A percentile compares a stretch with the other conserved stretches of the same genome.
Conservation (phyloP, 2,113 vertebrate genomes). For the Lepisosteus osseus region DNA sequence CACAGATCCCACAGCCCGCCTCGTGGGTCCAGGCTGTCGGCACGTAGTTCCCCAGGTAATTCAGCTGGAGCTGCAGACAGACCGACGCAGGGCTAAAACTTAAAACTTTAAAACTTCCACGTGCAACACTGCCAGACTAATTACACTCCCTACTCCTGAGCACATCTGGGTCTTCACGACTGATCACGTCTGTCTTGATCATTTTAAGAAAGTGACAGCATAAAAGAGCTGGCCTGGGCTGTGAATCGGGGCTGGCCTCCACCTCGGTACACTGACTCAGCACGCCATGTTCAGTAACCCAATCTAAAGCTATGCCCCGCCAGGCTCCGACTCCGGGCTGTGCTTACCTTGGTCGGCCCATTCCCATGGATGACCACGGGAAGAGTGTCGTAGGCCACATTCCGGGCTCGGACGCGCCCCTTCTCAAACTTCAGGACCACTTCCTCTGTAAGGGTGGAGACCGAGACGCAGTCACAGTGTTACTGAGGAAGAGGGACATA, state of each 20-base stretch:
- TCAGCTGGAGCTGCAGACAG: conserved; percentile 65
- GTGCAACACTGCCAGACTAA: not conserved
- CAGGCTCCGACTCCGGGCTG: too few relatives aligned
- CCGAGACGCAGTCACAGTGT: not conserved
- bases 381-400: conserved; percentile 73
- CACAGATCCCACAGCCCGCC: conserved; percentile 67
- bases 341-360: conserved; percentile 72
- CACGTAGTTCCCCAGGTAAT: conserved; percentile 76
- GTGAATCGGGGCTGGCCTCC: too few relatives aligned
- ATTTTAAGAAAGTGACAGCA: too few relatives aligned
- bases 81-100: not conserved
- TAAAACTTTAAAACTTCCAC: not conserved
- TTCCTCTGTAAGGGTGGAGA: conserved; percentile 56
- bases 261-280: too few relatives aligned
- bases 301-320: too few relatives aligned
- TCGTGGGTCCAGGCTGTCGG: conserved; percentile 73
- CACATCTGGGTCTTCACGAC: too few relatives aligned
- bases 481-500: not conserved
- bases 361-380: conserved; percentile 76
- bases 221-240: too few relatives aligned
- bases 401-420: conserved; percentile 65
- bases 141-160: too few relatives aligned
- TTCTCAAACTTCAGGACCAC: conserved; percentile 76
- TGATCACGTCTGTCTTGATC: too few relatives aligned
- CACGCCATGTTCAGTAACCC: too few relatives aligned